A percentile compares a stretch with the other conserved stretches of the same genome.
These are phyloP conservation scores for Cherax quadricarinatus DNA, from an alignment of 1,140 invertebrate species.

Conservation along the genomic window DNA sequence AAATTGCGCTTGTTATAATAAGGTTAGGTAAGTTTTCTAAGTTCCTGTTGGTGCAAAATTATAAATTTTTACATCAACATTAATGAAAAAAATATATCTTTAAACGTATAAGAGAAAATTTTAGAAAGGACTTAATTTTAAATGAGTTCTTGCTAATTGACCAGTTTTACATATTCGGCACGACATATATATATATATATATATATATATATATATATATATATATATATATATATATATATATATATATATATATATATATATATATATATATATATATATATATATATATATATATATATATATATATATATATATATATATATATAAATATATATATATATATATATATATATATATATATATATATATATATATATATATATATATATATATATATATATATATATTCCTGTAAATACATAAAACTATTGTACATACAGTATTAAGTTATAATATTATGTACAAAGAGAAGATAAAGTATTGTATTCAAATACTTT, in stretches of 20 bases:
- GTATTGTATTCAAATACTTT: too few relatives aligned
- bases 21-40: too few relatives aligned
- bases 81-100: too few relatives aligned
- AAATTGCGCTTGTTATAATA: too few relatives aligned
- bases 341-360: constrained; percentile 28
- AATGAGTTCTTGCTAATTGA: too few relatives aligned
- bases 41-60: too few relatives aligned
- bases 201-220: constrained; percentile 28
- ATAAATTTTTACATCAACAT: too few relatives aligned
- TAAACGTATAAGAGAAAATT: too few relatives aligned
- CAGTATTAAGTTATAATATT: too few relatives aligned
- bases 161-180: too few relatives aligned
- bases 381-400: constrained; percentile 38
- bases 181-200: constrained; percentile 21
- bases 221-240: constrained; percentile 28
- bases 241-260: constrained; percentile 25
- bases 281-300: constrained; percentile 11
- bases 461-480: background rate
- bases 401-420: background rate
- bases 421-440: too few relatives aligned
- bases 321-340: constrained; percentile 9
- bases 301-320: constrained; percentile 38
- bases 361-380: constrained; percentile 25
- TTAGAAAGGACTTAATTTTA: too few relatives aligned
- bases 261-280: constrained; percentile 18